Evolutionary conservation across 2,888 invertebrate genomes (phyloP).

Genomic region (Ophion obscuratus): DNA sequence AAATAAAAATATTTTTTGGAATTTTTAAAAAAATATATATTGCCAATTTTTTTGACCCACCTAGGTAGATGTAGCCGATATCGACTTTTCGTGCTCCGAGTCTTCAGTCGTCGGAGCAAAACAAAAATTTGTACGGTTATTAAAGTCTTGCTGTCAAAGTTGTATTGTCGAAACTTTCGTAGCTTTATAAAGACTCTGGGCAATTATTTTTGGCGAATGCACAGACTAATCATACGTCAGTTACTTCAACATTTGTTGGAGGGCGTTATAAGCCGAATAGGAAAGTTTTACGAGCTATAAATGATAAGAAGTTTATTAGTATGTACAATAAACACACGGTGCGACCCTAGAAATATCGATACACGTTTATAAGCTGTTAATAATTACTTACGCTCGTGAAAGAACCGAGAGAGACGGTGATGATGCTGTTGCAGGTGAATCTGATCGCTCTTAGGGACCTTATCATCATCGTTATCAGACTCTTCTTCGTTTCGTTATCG

Average conservation of each 20-base stretch:
- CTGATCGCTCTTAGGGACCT: slow-evolving; percentile 66
- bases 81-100: no score
- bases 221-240: not conserved
- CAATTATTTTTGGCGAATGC: not conserved
- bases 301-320: not conserved
- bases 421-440: slow-evolving; percentile 68
- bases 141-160: no score
- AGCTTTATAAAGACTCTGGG: no score
- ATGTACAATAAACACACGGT: not conserved
- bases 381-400: slow-evolving; percentile 67
- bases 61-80: no score
- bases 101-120: no score
- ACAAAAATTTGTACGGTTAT: no score
- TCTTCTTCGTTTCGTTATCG: slow-evolving; percentile 55
- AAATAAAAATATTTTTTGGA: no score
- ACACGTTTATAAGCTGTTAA: not conserved
- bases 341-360: not conserved
- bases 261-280: slow-evolving; percentile 69
- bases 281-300: slow-evolving; percentile 64
- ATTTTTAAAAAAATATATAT: no score
- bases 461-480: slow-evolving; percentile 67
- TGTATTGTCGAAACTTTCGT: no score
- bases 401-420: slow-evolving; percentile 68
- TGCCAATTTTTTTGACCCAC: no score
- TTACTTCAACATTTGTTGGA: slow-evolving; percentile 59